Percentiles rank a stretch among this genome's conserved stretches.
phyloP scores from a whole-genome alignment of 2,888 invertebrate genomes.

The Napeogenes sylphis region DNA sequence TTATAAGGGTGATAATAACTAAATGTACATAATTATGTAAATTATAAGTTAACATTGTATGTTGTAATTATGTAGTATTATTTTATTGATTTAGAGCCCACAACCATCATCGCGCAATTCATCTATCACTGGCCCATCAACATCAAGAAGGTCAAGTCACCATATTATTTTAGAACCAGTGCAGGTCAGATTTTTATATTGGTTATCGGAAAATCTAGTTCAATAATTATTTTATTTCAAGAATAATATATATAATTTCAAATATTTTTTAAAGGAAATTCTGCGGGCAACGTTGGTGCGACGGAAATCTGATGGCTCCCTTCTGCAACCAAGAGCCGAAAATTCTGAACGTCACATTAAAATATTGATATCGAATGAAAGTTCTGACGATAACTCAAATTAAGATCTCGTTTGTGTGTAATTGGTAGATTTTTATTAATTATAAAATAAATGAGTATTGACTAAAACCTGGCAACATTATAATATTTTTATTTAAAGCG shows the following conservation, averaged over 20 bases:
- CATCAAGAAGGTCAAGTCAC: slow-evolving; percentile 69
- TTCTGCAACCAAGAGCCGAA: slow-evolving; percentile 53
- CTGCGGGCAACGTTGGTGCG: slow-evolving; percentile 62
- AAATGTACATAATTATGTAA: no score
- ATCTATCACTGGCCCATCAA: slow-evolving; percentile 65
- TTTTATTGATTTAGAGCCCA: slow-evolving; percentile 47
- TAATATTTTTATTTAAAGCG: no score
- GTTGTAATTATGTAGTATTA: not conserved
- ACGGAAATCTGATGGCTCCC: slow-evolving; percentile 66
- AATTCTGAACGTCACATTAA: slow-evolving; percentile 58
- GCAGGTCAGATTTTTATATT: slow-evolving; percentile 42
- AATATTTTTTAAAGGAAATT: slow-evolving; percentile 49
- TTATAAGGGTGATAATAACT: no score
- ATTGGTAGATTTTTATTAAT: not conserved
- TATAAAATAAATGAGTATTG: no score
- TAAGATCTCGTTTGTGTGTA: not conserved
- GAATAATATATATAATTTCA: no score
- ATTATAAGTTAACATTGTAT: no score
- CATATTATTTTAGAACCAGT: slow-evolving; percentile 63
- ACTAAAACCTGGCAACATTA: no score
- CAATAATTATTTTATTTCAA: no score
- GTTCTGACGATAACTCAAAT: slow-evolving; percentile 24
- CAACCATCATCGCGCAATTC: slow-evolving; percentile 62
- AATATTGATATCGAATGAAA: slow-evolving; percentile 60
- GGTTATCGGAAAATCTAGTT: not conserved